A percentile compares a stretch with the other conserved stretches of the same genome.
Conservation (phyloP, 2,113 vertebrate genomes). For the Indri indri region DNA sequence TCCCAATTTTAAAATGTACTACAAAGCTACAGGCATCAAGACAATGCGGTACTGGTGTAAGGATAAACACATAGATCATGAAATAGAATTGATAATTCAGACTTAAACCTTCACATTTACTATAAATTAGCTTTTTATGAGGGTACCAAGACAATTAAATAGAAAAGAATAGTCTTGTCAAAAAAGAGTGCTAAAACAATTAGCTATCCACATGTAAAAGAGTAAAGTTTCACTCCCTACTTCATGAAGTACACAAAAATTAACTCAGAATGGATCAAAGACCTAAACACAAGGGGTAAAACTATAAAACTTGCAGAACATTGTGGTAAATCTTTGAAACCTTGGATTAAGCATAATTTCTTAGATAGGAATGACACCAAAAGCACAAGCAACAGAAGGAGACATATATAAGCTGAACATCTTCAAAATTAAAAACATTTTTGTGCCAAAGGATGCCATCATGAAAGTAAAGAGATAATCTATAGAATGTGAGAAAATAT, state of each 20-base stretch:
- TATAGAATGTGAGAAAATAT: not conserved
- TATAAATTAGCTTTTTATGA: not conserved
- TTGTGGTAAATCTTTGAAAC: not conserved
- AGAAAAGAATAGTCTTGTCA: not conserved
- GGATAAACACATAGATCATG: not conserved
- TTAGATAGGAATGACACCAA: not conserved
- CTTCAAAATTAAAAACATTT: not conserved
- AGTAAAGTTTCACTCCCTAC: not conserved
- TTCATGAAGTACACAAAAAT: not conserved
- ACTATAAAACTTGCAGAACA: not conserved
- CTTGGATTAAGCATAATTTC: not conserved
- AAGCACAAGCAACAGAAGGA: not conserved
- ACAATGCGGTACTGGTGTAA: not conserved
- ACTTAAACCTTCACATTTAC: not conserved
- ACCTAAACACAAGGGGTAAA: not conserved
- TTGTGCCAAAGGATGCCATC: not conserved
- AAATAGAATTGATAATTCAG: not conserved
- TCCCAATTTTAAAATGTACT: constrained; percentile 15
- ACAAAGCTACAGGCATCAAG: not conserved
- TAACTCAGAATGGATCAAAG: not conserved
- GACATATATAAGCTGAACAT: not conserved
- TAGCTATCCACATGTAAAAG: not conserved
- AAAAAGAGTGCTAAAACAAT: not conserved
- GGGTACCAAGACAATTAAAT: not conserved
- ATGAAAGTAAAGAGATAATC: not conserved